Evolutionary conservation across 2,797 vertebrate species (phyloP).

Genomic region (Sus cebifrons): DNA sequence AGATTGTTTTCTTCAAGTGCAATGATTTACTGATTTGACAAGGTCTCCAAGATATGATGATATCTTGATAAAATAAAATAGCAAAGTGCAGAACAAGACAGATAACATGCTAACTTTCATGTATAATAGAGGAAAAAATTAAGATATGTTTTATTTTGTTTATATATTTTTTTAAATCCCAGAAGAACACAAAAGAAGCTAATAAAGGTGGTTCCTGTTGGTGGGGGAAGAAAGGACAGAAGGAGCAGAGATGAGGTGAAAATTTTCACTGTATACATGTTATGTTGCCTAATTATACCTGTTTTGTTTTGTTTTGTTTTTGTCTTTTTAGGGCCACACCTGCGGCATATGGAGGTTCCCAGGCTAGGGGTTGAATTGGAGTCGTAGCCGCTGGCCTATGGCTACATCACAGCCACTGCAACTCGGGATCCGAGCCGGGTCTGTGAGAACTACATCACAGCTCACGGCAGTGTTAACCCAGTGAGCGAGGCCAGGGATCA

Average conservation of each 20-base stretch:
- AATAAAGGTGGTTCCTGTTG: neutral
- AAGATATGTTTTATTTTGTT: neutral
- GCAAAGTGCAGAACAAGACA: neutral
- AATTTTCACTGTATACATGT: neutral
- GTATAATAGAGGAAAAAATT: neutral
- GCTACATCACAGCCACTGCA: no score
- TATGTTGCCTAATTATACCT: no score
- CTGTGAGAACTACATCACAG: no score
- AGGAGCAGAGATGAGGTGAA: neutral
- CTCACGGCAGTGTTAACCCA: no score
- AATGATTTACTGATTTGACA: neutral
- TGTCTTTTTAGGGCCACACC: no score
- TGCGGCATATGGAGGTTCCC: no score
- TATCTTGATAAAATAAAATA: slow-evolving; percentile 3
- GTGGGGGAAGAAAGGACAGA: neutral
- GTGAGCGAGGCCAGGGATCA: no score
- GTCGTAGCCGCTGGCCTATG: no score
- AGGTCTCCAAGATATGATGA: slow-evolving; percentile 5
- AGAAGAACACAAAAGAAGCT: slow-evolving; percentile 1
- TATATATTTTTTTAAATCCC: neutral
- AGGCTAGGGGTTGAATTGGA: no score
- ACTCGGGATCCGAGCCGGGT: no score
- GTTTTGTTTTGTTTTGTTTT: no score
- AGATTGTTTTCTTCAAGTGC: neutral
- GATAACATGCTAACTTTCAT: neutral